Conservation (phyloP, 2,113 vertebrate genomes). For the Elephas maximus region DNA sequence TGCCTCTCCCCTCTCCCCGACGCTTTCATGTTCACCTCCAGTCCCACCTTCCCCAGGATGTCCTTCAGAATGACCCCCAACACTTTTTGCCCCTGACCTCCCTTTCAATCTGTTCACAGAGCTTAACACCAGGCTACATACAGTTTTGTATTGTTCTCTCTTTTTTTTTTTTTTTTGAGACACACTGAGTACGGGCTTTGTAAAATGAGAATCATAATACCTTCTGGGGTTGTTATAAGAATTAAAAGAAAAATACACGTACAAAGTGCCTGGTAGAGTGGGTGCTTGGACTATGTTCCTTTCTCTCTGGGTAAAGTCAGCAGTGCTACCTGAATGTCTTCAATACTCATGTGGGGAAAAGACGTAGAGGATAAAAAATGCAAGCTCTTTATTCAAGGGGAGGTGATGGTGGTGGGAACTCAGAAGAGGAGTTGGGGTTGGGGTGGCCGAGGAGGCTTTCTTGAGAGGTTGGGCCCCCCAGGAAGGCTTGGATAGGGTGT, state of each 20-base stretch:
- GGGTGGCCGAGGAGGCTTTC: neutral
- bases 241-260: neutral
- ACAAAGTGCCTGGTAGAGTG: neutral
- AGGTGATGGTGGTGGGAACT: neutral
- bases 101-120: neutral
- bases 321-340: neutral
- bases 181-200: neutral
- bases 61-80: neutral
- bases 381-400: neutral
- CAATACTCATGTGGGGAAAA: neutral
- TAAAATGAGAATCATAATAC: neutral
- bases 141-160: neutral
- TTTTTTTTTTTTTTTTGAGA: neutral
- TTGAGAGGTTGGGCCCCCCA: neutral
- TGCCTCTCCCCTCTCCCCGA: neutral
- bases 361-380: neutral
- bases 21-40: neutral
- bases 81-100: rapidly evolving
- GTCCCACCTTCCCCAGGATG: no score
- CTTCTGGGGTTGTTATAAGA: neutral
- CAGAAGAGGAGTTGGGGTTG: neutral
- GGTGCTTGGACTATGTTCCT: neutral
- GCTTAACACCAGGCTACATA: neutral
- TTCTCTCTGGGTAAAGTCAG: neutral
- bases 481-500: no score